These are phyloP conservation scores for Chaetops frenatus DNA, from an alignment of 2,113 vertebrate species.

Conservation along the genomic window DNA sequence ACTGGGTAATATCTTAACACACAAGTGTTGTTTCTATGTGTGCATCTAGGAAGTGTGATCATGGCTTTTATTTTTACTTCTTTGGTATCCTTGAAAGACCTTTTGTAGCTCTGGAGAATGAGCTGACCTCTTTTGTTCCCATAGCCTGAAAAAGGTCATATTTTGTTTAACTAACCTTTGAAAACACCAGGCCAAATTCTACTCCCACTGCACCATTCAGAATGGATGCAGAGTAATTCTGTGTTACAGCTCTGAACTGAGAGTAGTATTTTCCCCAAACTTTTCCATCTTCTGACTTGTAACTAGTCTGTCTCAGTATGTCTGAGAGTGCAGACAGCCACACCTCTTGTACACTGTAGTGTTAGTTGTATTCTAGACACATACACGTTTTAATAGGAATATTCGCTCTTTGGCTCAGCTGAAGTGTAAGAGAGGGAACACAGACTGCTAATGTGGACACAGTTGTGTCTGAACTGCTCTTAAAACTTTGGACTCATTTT, in stretches of 20 bases:
- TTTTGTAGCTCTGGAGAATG: slow-evolving; percentile 50
- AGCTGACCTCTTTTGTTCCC: slow-evolving; percentile 44
- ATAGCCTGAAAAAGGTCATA: slow-evolving; percentile 42
- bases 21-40: background rate
- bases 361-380: background rate
- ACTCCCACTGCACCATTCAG: slow-evolving; percentile 24
- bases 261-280: background rate
- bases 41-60: slow-evolving; percentile 38
- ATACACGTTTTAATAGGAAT: background rate
- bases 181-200: slow-evolving; percentile 36
- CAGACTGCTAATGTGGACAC: background rate
- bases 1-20: background rate
- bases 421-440: background rate
- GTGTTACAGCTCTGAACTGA: background rate
- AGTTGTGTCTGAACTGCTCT: background rate
- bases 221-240: background rate
- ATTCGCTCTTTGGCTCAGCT: background rate
- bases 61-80: slow-evolving; percentile 49
- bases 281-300: background rate
- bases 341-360: background rate
- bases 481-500: background rate
- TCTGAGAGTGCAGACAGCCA: background rate
- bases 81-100: slow-evolving; percentile 47
- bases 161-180: slow-evolving; percentile 63
- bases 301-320: background rate